Evolutionary conservation across 2,888 invertebrate genomes (phyloP).

Genomic region (Ochlodes sylvanus): DNA sequence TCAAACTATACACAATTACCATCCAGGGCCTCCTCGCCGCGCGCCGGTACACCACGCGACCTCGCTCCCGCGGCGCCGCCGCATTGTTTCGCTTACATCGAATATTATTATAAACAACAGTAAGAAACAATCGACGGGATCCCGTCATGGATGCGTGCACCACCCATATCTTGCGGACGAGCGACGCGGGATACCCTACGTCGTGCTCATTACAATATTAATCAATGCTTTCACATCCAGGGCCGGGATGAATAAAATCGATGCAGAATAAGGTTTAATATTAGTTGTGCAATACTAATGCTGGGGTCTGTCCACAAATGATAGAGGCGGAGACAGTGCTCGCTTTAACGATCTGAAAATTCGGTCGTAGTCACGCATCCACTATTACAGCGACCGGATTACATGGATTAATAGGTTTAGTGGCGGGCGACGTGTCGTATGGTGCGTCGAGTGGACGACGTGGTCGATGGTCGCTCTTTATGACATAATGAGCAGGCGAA

Average conservation of each 20-base stretch:
- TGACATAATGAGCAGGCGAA: conserved; percentile 13
- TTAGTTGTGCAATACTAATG: conserved; percentile 66
- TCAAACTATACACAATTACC: conserved; percentile 75
- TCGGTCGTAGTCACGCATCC: conserved; percentile 41
- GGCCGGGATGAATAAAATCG: conserved; percentile 63
- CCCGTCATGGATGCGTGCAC: not conserved
- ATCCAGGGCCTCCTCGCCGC: conserved; percentile 50
- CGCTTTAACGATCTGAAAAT: conserved; percentile 38
- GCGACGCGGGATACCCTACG: conserved; percentile 51
- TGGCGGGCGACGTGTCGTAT: conserved; percentile 4
- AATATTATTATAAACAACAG: not conserved
- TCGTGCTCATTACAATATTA: conserved; percentile 79
- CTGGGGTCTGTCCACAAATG: conserved; percentile 55
- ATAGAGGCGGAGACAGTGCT: conserved; percentile 52
- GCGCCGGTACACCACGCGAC: conserved; percentile 39
- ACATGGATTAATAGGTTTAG: conserved; percentile 3
- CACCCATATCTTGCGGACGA: not conserved
- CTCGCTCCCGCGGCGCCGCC: not conserved
- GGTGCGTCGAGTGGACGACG: not conserved
- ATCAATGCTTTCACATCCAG: conserved; percentile 71
- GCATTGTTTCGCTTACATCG: conserved; percentile 18
- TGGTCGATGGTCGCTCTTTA: not conserved
- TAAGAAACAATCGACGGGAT: not conserved
- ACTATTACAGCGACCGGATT: conserved; percentile 13
- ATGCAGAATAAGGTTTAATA: conserved; percentile 63